Percentiles rank a stretch among this genome's conserved stretches.
Evolutionary conservation across 2,113 vertebrate genomes (phyloP).

Genomic region (Balaeniceps rex): DNA sequence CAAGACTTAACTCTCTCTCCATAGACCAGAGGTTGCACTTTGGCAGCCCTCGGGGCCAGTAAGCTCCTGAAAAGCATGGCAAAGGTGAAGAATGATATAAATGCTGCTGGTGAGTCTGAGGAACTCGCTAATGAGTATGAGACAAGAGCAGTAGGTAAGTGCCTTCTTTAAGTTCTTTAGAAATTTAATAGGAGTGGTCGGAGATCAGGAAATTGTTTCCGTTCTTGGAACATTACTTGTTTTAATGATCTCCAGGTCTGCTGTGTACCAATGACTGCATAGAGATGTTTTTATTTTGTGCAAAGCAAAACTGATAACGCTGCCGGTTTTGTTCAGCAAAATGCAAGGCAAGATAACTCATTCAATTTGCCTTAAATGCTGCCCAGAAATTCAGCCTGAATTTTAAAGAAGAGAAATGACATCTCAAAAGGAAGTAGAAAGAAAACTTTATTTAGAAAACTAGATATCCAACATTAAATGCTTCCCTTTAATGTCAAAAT

Average conservation of each 20-base stretch:
- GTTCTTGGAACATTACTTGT: neutral
- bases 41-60: slow-evolving; percentile 90
- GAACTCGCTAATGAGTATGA: slow-evolving; percentile 89
- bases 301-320: neutral
- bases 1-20: neutral
- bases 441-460: neutral
- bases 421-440: neutral
- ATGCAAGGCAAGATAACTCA: neutral
- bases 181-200: neutral
- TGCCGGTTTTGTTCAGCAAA: neutral
- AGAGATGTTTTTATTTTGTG: neutral
- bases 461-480: neutral
- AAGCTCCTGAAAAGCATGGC: slow-evolving; percentile 94
- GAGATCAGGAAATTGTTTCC: neutral
- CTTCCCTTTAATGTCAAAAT: neutral
- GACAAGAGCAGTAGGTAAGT: slow-evolving; percentile 87
- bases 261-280: neutral
- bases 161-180: neutral
- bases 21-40: slow-evolving; percentile 83
- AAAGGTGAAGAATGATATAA: slow-evolving; percentile 83
- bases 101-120: slow-evolving; percentile 81
- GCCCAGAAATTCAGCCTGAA: neutral
- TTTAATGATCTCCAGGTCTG: neutral
- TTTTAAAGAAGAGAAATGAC: neutral
- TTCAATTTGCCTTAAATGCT: neutral